Evolutionary conservation across 2,797 vertebrate species (phyloP), one percentile per base, ranked within the genome.

Genomic region (Lateolabrax maculatus): DNA sequence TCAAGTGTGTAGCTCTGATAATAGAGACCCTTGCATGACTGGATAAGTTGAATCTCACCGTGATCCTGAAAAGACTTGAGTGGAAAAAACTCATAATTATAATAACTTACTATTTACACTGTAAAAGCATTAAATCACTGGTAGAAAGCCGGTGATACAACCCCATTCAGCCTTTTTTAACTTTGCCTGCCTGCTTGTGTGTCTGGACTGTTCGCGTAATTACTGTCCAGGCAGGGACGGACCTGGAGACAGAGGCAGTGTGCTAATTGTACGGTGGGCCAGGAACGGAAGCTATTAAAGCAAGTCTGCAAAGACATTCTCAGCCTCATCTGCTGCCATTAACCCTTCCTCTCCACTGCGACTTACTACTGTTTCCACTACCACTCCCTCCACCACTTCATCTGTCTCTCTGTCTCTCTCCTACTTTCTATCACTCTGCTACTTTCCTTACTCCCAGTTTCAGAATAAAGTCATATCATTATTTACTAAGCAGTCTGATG

Each of bases 181-280:
- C 39, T 52, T 65, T 75, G 34, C 56, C n/a, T 41, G 23, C 19
- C 36, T 78, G 77, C 68, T 46, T 37, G 55, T 73, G 65, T 85
- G 66, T 84, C 85, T 79, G 75, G 55, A 71, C 85, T 86, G 82
- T 41, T 65, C 48, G 9, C 67, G 36, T 88, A 87, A 87, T 90
- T 74, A 81, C 60, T 6, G 27, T 67, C 77, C 85, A 75, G 43
- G 77, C 76, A 69, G 71, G 39, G 85, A 84, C 72, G 68, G 71
- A 83, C 49, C 53, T 74, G 77, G 76, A 88, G 80, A 81, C 84
- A 79, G 81, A 82, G 70, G 71, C 69, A 37, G 44, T 37, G 71
- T 67, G 75, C 74, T 91, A 87, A 91, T 90, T 91, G 87, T 71
- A 87, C 49, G 44, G 66, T 84, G 73, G 81, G 83, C 77, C 57